Conservation (phyloP, 1,140 invertebrate genomes). For the Listronotus bonariensis region DNA sequence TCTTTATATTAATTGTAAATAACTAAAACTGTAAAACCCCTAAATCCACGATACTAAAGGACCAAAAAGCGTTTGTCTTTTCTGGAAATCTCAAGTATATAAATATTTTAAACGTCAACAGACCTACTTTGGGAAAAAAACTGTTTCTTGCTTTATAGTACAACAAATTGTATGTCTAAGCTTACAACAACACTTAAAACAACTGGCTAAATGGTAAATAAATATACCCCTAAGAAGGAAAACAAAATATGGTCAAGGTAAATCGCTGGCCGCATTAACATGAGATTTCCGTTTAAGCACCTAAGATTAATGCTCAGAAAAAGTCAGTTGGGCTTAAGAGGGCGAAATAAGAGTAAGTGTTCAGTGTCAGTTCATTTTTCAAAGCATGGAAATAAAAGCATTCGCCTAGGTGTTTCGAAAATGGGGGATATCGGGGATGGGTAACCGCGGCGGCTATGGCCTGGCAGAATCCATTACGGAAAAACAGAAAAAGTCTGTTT, state of each 20-base stretch:
- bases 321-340: slow-evolving; percentile 33
- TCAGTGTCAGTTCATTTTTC: slow-evolving; percentile 39
- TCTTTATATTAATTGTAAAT: too few species aligned
- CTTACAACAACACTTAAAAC: too few species aligned
- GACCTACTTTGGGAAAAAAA: too few species aligned
- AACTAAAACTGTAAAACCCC: too few species aligned
- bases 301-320: slow-evolving; percentile 39
- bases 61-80: too few species aligned
- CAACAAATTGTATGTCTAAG: too few species aligned
- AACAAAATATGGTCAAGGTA: slow-evolving; percentile 16
- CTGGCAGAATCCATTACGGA: slow-evolving; percentile 31
- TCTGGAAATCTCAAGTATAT: too few species aligned
- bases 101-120: too few species aligned
- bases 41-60: too few species aligned
- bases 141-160: too few species aligned
- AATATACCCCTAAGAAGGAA: not conserved
- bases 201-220: too few species aligned
- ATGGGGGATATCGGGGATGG: not conserved
- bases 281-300: slow-evolving; percentile 35
- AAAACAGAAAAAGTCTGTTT: slow-evolving; percentile 34
- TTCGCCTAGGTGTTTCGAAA: slow-evolving; percentile 28
- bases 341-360: slow-evolving; percentile 42
- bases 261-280: slow-evolving; percentile 30
- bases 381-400: slow-evolving; percentile 37
- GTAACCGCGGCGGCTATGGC: slow-evolving; percentile 1